Base-by-base conservation (phyloP, 2,797 vertebrate genomes). In the Falco biarmicus region DNA sequence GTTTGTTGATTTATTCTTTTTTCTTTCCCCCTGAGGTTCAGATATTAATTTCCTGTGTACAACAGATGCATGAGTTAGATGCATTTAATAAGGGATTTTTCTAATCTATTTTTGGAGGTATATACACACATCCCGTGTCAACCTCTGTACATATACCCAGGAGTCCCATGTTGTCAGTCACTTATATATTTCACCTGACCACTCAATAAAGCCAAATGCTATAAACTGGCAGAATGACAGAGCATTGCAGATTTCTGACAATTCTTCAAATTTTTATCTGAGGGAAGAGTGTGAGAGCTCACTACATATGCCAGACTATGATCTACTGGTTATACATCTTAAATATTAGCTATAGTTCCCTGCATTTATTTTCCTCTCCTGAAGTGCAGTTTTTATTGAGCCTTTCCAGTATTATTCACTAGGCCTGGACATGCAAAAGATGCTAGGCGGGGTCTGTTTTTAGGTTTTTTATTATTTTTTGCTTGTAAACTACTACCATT, bases 1-100 rank as follows among this genome's bases (percentile, higher is more conserved):
- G 24, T 41, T 28, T 64, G 16, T 31, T 61, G 29, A 47, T 86
- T 57, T 60, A 51, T 6, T 45, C 24, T 50, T 56, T 59, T 5
- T 37, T 4, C 25, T 1, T 8, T 7, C 0, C 2, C 4, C 5
- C 15, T 3, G 7, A 68, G 24, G 4, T 43, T 89, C 31, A 70
- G 45, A 16, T 25, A 31, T 64, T 56, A 34, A 60, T 83, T 85
- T 61, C 47, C 28, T 61, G 3, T 39, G 4, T 34, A 5, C 15
- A 70, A 5, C 3, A 50, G 28, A 57, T 43, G 9, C 15, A 48
- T 9, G 13, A 89, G 17, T 37, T n/a, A 32, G 12, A 85, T 19
- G 57, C 1, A 43, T 77, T 85, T 26, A 60, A 11, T 25, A 83
- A 66, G 4, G 10, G 3, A 26, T 11, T 41, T 84, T 82, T 57